Conservation (phyloP, 2,113 vertebrate genomes). For the Dipodomys stephensi region DNA sequence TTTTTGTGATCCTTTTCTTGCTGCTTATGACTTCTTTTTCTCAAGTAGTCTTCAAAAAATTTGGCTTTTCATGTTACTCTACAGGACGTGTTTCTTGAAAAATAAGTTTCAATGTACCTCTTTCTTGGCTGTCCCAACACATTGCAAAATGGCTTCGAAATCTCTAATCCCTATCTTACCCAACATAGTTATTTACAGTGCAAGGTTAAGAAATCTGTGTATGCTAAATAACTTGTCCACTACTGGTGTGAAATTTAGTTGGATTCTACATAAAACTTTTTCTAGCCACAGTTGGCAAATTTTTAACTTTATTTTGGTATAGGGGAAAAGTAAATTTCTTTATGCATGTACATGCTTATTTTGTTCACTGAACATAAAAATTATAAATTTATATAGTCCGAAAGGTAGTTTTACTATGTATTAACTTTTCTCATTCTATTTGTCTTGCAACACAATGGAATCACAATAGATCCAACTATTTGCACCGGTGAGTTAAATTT, state of each 20-base stretch:
- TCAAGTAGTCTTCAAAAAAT: constrained; percentile 22
- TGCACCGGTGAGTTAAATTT: constrained; percentile 99
- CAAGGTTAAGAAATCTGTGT: constrained; percentile 70
- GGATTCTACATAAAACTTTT: constrained; percentile 76
- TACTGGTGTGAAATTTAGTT: constrained; percentile 80
- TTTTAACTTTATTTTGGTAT: constrained; percentile 77
- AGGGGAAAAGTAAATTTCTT: constrained; percentile 73
- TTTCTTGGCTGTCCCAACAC: not conserved
- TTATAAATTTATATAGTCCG: constrained; percentile 83
- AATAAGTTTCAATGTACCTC: not conserved
- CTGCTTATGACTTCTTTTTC: constrained; percentile 59
- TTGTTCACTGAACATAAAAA: constrained; percentile 84
- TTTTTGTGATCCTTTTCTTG: constrained; percentile 56
- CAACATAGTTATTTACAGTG: constrained; percentile 46
- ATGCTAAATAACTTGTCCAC: constrained; percentile 64
- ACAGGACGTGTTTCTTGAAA: constrained; percentile 14
- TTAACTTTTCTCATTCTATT: constrained; percentile 96
- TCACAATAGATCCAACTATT: constrained; percentile 99
- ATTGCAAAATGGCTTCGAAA: constrained; percentile 47
- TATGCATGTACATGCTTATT: constrained; percentile 79
- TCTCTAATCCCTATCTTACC: constrained; percentile 21
- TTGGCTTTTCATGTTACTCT: constrained; percentile 17
- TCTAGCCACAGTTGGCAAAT: constrained; percentile 47
- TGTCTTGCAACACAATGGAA: constrained; percentile 95
- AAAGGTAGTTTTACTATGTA: constrained; percentile 87